These are phyloP conservation scores for Pluvianellus socialis DNA, from an alignment of 2,113 vertebrate species.

Conservation along the genomic window DNA sequence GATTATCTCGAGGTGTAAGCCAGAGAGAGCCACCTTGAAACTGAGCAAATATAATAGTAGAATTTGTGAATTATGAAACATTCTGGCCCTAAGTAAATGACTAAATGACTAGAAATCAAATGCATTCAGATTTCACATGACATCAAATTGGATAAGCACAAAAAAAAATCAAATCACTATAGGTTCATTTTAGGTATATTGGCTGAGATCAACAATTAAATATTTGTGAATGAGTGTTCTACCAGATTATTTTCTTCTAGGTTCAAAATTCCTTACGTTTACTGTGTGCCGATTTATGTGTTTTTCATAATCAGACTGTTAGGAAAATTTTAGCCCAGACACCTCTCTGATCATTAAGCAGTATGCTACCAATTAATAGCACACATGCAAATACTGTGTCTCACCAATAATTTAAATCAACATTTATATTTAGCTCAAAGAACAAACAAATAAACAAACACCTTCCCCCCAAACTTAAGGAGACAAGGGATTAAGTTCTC, in stretches of 20 bases:
- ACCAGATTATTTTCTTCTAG: background rate
- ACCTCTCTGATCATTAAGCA: background rate
- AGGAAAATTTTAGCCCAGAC: background rate
- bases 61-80: background rate
- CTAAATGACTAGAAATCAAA: background rate
- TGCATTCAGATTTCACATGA: background rate
- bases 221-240: background rate
- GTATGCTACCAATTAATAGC: background rate
- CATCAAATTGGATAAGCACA: background rate
- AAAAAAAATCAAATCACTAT: background rate
- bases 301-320: background rate
- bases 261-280: background rate
- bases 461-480: background rate
- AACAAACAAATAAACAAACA: background rate
- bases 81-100: background rate
- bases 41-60: background rate
- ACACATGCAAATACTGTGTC: background rate
- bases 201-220: background rate
- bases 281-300: background rate
- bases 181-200: background rate
- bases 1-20: background rate
- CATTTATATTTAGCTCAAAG: background rate
- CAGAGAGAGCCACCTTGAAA: background rate
- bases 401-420: background rate
- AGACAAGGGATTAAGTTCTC: background rate